phyloP scores from a whole-genome alignment of 2,888 invertebrate genomes.

The Azorinus chamasolen region DNA sequence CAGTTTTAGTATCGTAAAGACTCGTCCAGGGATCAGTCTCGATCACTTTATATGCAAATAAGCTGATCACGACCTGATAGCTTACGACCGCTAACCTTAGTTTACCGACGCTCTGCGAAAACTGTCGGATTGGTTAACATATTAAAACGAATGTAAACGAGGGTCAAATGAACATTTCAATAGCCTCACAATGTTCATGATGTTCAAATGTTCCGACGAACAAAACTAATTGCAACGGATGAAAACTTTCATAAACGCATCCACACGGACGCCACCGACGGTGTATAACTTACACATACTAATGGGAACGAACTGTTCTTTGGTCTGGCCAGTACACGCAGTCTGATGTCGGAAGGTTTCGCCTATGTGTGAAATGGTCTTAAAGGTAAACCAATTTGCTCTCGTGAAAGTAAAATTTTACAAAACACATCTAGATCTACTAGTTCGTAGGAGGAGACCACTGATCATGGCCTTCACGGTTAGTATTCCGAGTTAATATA shows the following conservation, averaged over 20 bases:
- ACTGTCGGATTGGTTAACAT: constrained; percentile 47
- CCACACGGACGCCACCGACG: constrained; percentile 30
- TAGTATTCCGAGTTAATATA: too few species aligned
- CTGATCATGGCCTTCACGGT: too few species aligned
- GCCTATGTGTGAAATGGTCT: constrained; percentile 29
- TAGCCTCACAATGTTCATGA: constrained; percentile 37
- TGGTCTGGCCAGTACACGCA: constrained; percentile 17
- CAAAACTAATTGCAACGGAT: constrained; percentile 42
- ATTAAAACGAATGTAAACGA: constrained; percentile 39
- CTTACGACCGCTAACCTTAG: too few species aligned
- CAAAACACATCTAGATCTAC: too few species aligned
- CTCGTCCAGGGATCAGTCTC: constrained; percentile 36
- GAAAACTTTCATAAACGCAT: constrained; percentile 42
- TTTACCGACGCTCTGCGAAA: constrained; percentile 36
- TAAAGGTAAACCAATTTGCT: too few species aligned
- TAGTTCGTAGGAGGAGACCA: too few species aligned
- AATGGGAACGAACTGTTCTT: constrained; percentile 25
- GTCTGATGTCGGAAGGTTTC: constrained; percentile 27
- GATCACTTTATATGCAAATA: constrained; percentile 41
- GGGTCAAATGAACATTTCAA: constrained; percentile 33
- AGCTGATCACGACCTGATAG: constrained; percentile 32
- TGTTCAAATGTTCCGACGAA: constrained; percentile 42
- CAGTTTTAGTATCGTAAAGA: constrained; percentile 30
- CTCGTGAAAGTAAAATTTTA: too few species aligned
- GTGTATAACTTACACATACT: constrained; percentile 37